These are phyloP conservation scores for Orthosia gothica DNA, from an alignment of 2,888 invertebrate genomes.

Conservation along the genomic window DNA sequence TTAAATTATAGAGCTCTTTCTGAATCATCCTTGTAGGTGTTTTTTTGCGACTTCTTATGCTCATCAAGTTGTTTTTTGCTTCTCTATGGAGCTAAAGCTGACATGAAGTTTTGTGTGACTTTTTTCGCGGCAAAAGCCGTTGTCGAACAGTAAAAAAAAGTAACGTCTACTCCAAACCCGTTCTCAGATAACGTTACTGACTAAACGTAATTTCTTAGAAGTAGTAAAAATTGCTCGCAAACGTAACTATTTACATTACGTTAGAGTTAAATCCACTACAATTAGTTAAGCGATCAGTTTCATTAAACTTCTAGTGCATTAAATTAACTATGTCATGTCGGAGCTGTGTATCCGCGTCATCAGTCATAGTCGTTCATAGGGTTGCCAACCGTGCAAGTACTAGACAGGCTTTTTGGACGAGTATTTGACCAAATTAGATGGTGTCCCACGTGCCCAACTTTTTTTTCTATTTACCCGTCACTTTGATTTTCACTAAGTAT, in stretches of 20 bases:
- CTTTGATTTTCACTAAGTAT: no score
- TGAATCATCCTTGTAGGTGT: background rate
- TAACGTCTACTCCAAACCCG: constrained; percentile 31
- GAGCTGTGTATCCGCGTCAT: constrained; percentile 56
- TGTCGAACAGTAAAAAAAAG: constrained; percentile 5
- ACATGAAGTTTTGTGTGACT: background rate
- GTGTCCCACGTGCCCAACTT: background rate
- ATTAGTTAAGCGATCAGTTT: constrained; percentile 42
- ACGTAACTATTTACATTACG: constrained; percentile 14
- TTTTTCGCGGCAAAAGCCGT: constrained; percentile 32
- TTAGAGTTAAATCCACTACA: constrained; percentile 32
- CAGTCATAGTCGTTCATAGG: constrained; percentile 48
- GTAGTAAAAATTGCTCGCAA: constrained; percentile 6
- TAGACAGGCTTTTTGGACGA: background rate
- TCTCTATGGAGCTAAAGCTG: background rate
- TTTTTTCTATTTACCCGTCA: background rate
- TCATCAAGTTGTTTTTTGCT: constrained; percentile 19
- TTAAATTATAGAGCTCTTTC: background rate
- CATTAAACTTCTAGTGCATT: constrained; percentile 30
- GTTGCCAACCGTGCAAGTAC: background rate
- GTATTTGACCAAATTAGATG: background rate
- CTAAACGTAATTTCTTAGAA: constrained; percentile 26
- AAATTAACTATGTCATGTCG: constrained; percentile 52
- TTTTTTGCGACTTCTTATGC: constrained; percentile 9
- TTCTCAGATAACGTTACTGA: constrained; percentile 21